Conservation (phyloP, 2,113 vertebrate genomes). For the Otus sunia region DNA sequence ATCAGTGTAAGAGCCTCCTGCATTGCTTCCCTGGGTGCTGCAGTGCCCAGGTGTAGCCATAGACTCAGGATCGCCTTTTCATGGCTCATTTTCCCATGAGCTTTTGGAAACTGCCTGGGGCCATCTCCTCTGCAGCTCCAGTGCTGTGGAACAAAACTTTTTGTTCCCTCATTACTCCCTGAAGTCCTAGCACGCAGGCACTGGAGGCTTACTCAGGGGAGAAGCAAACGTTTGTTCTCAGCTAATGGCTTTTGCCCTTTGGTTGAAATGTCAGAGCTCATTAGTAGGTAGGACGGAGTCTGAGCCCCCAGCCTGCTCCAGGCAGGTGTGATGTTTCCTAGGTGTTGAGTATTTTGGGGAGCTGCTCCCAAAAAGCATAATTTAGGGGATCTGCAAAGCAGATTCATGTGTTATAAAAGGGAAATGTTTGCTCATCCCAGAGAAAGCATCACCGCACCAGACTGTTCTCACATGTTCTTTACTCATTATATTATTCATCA, state of each 20-base stretch:
- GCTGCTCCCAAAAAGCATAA: not conserved
- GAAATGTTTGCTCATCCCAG: not conserved
- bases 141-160: not conserved
- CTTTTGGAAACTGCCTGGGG: not conserved
- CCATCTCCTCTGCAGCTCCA: not conserved
- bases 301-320: not conserved
- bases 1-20: fast-evolving
- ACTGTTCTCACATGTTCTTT: not conserved
- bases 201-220: not conserved
- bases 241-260: not conserved
- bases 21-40: not conserved
- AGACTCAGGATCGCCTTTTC: not conserved
- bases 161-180: not conserved
- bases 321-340: not conserved
- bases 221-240: not conserved
- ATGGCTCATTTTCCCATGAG: not conserved
- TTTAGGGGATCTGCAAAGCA: not conserved
- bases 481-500: no score
- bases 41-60: not conserved
- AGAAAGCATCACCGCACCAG: not conserved
- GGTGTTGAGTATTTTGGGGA: not conserved
- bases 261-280: not conserved
- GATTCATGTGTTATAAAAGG: no score
- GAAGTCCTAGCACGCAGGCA: not conserved
- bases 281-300: not conserved